Base-by-base conservation (phyloP, 2,888 invertebrate genomes). In the Drosophila koepferae region DNA sequence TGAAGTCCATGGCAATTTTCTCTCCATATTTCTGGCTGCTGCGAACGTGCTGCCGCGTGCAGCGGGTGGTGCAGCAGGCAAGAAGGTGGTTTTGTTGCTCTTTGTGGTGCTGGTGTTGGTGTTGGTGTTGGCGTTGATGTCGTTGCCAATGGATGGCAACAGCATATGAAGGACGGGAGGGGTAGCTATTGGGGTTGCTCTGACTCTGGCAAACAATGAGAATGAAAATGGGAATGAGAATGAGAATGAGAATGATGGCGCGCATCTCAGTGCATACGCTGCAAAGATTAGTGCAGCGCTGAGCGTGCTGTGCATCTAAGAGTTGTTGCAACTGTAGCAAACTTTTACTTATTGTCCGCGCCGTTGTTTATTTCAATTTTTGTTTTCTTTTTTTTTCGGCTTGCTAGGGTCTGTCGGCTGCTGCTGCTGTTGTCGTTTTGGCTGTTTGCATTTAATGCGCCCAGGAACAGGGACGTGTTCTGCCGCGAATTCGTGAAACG, bases 401-500 rank as follows among this genome's bases (percentile, higher is more conserved):
- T 59, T 72, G 46, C 63, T 58, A 54, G 58, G 40, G 34, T 73
- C 70, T 60, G 69, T 55, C 51, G 51, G 62, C 55, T 68, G 51
- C 46, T 53, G 48, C 28, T 60, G 53, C 20, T 68, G 40, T 36
- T 58, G 58, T 58, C 48, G 61, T 68, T 75, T 77, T 77, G 75
- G 60, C 78, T 79, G 84, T 87, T 85, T 84, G 87, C 82, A 82
- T 84, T 84, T 82, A 84, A 87, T 84, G 84, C 78, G 85, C 67
- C 87, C 79, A 76, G 81, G 69, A 81, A 79, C 68, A 80, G 82
- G 77, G 82, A 84, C 88, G 86, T 85, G 88, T 86, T 86, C 81
- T 85, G 87, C 86, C 85, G 89, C 85, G 90, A 87, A 89, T 90
- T 87, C 87, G 87, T 87, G 87, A 87, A 87, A 87, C 90, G 87